Evolutionary conservation across 1,140 invertebrate species (phyloP).

Genomic region (Sminthurinus signatus): DNA sequence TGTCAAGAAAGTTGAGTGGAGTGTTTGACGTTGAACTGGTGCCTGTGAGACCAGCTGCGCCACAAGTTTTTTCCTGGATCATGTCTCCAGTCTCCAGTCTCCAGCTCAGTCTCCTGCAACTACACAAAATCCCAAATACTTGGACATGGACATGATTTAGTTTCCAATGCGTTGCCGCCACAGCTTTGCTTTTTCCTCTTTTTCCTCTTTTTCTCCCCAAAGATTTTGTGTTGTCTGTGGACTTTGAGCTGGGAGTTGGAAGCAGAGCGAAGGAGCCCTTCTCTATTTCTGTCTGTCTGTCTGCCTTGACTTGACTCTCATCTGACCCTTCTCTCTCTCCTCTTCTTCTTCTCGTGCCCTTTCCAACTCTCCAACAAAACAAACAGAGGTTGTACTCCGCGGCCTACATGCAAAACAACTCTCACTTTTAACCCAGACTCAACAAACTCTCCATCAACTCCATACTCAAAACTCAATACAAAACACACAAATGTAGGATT

Average conservation of each 20-base stretch:
- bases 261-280: not conserved
- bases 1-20: conserved; percentile 19
- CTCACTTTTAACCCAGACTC: too few species aligned
- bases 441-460: too few species aligned
- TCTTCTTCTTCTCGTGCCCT: not conserved
- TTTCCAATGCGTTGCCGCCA: conserved; percentile 8
- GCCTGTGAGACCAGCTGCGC: conserved; percentile 26
- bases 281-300: conserved; percentile 7
- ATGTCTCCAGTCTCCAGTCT: not conserved
- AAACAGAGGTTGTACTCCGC: too few species aligned
- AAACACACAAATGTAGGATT: too few species aligned
- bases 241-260: not conserved
- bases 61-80: conserved; percentile 10
- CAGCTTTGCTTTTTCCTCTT: too few species aligned
- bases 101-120: too few species aligned
- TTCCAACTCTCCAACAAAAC: too few species aligned
- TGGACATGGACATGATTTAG: too few species aligned
- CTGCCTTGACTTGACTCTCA: conserved; percentile 26
- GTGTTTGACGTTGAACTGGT: conserved; percentile 36
- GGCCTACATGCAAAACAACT: too few species aligned
- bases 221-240: conserved; percentile 11
- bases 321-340: not conserved
- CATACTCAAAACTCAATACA: too few species aligned
- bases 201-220: too few species aligned
- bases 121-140: too few species aligned